Evolutionary conservation across 1,140 invertebrate genomes (phyloP).

Genomic region (Penaeus chinensis): DNA sequence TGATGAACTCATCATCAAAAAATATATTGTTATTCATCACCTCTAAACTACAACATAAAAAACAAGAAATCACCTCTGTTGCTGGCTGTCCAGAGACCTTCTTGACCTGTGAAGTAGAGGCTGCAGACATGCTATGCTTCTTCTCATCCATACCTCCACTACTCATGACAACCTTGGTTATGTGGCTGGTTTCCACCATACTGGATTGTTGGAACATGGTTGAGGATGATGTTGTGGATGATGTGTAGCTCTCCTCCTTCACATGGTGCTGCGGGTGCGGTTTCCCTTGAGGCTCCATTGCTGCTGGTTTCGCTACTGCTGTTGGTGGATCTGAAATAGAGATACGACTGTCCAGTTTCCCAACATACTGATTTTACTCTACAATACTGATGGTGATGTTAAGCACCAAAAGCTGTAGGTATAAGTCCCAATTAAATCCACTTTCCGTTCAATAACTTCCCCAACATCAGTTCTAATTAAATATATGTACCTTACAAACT

Average conservation of each 20-base stretch:
- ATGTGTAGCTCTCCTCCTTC: conserved; percentile 37
- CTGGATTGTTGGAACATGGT: conserved; percentile 29
- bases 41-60: not conserved
- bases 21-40: not conserved
- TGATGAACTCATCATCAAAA: not conserved
- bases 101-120: conserved; percentile 48
- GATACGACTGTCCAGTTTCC: not conserved
- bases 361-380: not conserved
- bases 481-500: too few species aligned
- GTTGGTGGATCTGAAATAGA: conserved; percentile 21
- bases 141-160: conserved; percentile 26
- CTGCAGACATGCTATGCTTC: conserved; percentile 31
- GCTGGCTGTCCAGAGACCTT: conserved; percentile 51
- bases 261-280: conserved; percentile 11
- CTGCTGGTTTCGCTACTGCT: not conserved
- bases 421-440: too few species aligned
- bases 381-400: too few species aligned
- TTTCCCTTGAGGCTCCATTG: conserved; percentile 19
- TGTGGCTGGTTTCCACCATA: conserved; percentile 37
- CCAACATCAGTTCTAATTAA: too few species aligned
- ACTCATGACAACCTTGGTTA: conserved; percentile 40
- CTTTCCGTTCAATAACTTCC: too few species aligned
- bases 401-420: too few species aligned
- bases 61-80: conserved; percentile 39
- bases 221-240: conserved; percentile 31